Evolutionary conservation across 2,888 invertebrate genomes (phyloP).

Genomic region (Synergus itoensis): DNA sequence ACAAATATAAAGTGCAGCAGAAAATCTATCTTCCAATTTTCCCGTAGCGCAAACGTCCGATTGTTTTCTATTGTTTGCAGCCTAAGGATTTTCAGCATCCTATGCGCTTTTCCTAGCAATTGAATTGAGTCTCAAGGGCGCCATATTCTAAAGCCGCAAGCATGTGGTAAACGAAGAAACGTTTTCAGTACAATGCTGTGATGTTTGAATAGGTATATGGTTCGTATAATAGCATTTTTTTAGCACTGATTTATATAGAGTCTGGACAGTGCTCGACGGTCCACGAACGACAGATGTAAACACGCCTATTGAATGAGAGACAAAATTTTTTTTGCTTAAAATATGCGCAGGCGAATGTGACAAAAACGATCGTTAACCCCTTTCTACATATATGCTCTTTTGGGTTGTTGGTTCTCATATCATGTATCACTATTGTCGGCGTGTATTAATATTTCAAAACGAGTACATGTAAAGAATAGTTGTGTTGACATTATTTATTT

Average conservation of each 20-base stretch:
- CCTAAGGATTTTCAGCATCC: background rate
- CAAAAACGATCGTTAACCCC: slow-evolving; percentile 16
- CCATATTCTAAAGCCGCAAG: background rate
- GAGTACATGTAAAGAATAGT: slow-evolving; percentile 9
- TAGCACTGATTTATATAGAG: slow-evolving; percentile 48
- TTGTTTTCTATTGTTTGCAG: background rate
- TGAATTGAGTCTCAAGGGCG: slow-evolving; percentile 1
- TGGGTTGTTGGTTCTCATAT: slow-evolving; percentile 34
- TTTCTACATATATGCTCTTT: slow-evolving; percentile 42
- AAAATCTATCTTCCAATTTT: background rate
- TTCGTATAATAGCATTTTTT: slow-evolving; percentile 43
- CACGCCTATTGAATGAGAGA: slow-evolving; percentile 42
- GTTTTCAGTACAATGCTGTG: background rate
- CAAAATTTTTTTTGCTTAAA: slow-evolving; percentile 40
- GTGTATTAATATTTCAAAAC: slow-evolving; percentile 45
- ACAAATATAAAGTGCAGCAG: background rate
- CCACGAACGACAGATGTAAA: slow-evolving; percentile 51
- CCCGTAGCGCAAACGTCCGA: background rate
- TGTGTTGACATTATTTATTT: slow-evolving; percentile 36
- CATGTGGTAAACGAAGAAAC: background rate
- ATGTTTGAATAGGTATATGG: background rate
- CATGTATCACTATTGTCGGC: slow-evolving; percentile 45
- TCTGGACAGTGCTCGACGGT: slow-evolving; percentile 45
- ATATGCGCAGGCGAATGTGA: background rate
- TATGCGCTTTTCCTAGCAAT: background rate